phyloP scores from a whole-genome alignment of 2,797 vertebrate genomes.

The Periparus ater region DNA sequence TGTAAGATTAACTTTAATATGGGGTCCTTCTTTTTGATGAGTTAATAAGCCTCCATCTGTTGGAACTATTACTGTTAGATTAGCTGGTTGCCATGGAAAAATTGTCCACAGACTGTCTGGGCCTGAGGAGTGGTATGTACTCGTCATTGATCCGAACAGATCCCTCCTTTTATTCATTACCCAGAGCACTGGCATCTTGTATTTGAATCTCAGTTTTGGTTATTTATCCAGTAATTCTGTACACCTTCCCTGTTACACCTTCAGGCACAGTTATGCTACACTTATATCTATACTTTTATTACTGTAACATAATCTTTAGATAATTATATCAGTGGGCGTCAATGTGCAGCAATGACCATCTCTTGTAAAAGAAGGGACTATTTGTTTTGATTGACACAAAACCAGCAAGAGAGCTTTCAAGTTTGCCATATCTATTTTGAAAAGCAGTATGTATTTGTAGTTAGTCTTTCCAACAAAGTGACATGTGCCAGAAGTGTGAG shows the following conservation, averaged over 20 bases:
- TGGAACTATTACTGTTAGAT: neutral
- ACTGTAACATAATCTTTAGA: neutral
- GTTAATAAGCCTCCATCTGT: slow-evolving; percentile 32
- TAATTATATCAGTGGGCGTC: neutral
- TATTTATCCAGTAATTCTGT: neutral
- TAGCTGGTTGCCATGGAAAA: slow-evolving; percentile 41
- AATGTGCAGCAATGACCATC: neutral
- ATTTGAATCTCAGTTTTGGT: neutral
- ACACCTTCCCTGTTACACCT: rapidly evolving
- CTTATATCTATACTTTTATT: neutral
- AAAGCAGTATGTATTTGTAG: neutral
- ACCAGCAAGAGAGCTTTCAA: neutral
- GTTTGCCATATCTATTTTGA: neutral
- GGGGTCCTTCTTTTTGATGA: neutral
- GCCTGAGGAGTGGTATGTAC: neutral
- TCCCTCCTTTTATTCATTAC: neutral
- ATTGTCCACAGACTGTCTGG: neutral
- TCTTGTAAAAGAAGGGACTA: neutral
- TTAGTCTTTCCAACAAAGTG: neutral
- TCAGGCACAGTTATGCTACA: neutral
- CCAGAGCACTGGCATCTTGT: neutral
- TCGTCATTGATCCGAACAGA: neutral
- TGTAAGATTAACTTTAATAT: neutral
- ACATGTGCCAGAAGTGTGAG: neutral
- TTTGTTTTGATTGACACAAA: neutral